A percentile compares a stretch with the other conserved stretches of the same genome.
Conservation (phyloP, 2,113 vertebrate genomes). For the Bubo blakistoni region DNA sequence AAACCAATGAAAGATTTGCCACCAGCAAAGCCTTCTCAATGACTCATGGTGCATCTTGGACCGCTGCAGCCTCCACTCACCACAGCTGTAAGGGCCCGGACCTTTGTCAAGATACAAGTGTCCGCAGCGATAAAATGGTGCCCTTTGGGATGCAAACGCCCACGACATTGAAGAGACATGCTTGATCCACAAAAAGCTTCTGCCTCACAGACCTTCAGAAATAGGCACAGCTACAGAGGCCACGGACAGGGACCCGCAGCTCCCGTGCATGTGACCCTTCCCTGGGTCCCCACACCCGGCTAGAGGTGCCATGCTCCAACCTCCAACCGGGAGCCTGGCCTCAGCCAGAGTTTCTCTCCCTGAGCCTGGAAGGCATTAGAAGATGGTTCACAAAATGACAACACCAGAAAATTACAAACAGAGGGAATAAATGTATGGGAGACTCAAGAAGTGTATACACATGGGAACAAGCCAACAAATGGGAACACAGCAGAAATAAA, state of each 20-base stretch:
- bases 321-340: not conserved
- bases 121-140: not conserved
- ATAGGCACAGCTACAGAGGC: not conserved
- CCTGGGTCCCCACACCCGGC: fast-evolving
- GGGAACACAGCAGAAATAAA: not conserved
- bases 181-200: not conserved
- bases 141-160: not conserved
- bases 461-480: not conserved
- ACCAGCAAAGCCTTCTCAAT: not conserved
- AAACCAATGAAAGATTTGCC: not conserved
- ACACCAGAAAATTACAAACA: not conserved
- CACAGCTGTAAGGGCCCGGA: not conserved
- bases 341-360: not conserved
- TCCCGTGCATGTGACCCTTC: fast-evolving
- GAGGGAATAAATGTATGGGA: not conserved
- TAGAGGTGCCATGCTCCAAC: fast-evolving
- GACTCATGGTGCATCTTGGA: not conserved
- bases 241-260: not conserved
- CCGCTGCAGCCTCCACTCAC: not conserved
- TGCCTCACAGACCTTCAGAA: not conserved
- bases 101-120: not conserved
- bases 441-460: not conserved
- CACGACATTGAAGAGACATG: not conserved
- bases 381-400: not conserved
- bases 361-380: not conserved